A percentile compares a stretch with the other conserved stretches of the same genome.
Evolutionary conservation across 2,888 invertebrate genomes (phyloP).

Genomic region (Phorcus lineatus): DNA sequence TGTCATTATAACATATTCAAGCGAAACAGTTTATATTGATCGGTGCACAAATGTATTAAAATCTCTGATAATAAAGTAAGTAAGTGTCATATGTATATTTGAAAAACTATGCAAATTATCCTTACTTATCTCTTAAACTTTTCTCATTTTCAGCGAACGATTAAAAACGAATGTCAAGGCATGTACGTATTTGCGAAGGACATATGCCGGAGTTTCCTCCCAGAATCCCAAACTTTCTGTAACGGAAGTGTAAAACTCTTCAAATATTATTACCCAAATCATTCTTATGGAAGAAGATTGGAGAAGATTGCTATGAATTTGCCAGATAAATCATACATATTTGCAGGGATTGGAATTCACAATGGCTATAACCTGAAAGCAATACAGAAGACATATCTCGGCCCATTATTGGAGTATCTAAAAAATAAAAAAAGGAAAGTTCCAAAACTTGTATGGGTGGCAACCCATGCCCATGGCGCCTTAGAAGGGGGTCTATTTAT

Average conservation of each 20-base stretch:
- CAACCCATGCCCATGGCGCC: conserved; percentile 36
- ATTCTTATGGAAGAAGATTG: not conserved
- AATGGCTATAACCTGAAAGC: conserved; percentile 26
- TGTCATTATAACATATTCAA: too few relatives aligned
- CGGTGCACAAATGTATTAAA: too few relatives aligned
- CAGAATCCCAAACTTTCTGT: not conserved
- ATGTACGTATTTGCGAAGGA: conserved; percentile 35
- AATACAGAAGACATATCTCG: not conserved
- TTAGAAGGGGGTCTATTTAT: conserved; percentile 31
- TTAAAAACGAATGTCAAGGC: conserved; percentile 1
- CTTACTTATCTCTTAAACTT: too few relatives aligned
- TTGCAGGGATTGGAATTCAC: conserved; percentile 36
- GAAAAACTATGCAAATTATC: too few relatives aligned
- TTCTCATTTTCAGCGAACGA: not conserved
- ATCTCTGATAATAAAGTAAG: too few relatives aligned
- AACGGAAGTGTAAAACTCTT: not conserved
- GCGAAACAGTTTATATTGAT: too few relatives aligned
- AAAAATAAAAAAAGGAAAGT: not conserved
- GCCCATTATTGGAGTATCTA: not conserved
- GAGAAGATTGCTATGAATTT: not conserved
- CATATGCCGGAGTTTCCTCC: conserved; percentile 20
- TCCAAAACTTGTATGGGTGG: conserved; percentile 35
- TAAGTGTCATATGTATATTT: too few relatives aligned
- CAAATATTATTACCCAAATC: not conserved
- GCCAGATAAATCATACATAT: not conserved